Conservation (phyloP, 2,888 invertebrate genomes). For the Tipula lateralis region DNA sequence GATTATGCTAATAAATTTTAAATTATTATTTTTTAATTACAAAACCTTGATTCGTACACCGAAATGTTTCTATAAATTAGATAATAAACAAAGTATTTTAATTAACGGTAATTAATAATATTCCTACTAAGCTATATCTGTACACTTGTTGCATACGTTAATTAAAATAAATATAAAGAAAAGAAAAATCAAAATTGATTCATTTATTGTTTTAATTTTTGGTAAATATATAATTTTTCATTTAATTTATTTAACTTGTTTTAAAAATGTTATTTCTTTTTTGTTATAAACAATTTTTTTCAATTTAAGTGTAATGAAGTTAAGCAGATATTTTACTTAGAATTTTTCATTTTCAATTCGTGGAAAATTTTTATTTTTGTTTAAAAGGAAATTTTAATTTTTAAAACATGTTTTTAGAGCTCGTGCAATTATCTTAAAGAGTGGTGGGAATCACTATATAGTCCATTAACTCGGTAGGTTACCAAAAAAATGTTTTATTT, state of each 20-base stretch:
- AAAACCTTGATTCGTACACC: no score
- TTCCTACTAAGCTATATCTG: not conserved
- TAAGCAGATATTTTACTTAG: not conserved
- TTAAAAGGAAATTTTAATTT: not conserved
- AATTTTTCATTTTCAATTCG: slow-evolving; percentile 4
- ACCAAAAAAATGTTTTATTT: not conserved
- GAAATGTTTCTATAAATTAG: not conserved
- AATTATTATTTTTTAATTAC: no score
- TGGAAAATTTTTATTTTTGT: not conserved
- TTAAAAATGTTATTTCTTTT: not conserved
- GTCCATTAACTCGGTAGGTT: not conserved
- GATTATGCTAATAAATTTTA: no score
- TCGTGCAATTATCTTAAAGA: not conserved
- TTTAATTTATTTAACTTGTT: slow-evolving; percentile 13
- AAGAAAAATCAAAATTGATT: not conserved
- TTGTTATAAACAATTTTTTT: not conserved
- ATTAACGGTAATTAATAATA: not conserved
- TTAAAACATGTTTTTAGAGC: not conserved
- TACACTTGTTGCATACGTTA: not conserved
- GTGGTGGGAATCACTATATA: not conserved
- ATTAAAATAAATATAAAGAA: not conserved
- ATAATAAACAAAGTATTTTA: not conserved
- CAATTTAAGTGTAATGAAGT: slow-evolving; percentile 9
- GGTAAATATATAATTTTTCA: slow-evolving; percentile 11
- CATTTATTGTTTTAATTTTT: slow-evolving; percentile 19